These are phyloP conservation scores for Holothuria glaberrima DNA, from an alignment of 35 echinoderm and acorn worm genomes.

Conservation along the genomic window DNA sequence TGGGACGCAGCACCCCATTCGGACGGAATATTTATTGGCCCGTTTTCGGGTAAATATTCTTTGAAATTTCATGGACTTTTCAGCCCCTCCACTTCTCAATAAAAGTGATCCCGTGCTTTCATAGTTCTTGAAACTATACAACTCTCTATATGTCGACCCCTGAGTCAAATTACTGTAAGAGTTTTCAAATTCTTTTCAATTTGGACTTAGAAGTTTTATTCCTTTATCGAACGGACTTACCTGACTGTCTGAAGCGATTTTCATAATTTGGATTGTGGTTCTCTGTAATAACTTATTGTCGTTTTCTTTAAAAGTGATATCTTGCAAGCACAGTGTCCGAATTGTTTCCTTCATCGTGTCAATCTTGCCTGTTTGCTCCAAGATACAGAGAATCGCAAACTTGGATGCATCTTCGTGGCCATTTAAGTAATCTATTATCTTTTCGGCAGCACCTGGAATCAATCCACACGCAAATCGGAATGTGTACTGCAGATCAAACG, in stretches of 20 bases:
- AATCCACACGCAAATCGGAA: constrained; percentile 12
- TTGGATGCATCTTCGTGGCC: neutral
- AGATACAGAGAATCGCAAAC: neutral
- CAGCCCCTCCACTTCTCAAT: too few species aligned
- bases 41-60: too few species aligned
- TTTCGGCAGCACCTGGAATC: neutral
- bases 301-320: neutral
- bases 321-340: neutral
- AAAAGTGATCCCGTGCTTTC: neutral
- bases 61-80: too few species aligned
- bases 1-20: too few species aligned
- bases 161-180: neutral
- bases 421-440: neutral
- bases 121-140: neutral
- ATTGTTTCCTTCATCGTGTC: neutral
- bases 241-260: neutral
- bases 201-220: neutral
- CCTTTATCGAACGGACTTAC: neutral
- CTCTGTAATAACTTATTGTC: too few species aligned
- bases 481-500: too few species aligned
- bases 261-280: too few species aligned
- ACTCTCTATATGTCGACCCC: neutral
- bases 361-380: neutral
- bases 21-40: too few species aligned
- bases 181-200: neutral